Conservation (phyloP, 1,140 invertebrate genomes). For the Caerostris extrusa region DNA sequence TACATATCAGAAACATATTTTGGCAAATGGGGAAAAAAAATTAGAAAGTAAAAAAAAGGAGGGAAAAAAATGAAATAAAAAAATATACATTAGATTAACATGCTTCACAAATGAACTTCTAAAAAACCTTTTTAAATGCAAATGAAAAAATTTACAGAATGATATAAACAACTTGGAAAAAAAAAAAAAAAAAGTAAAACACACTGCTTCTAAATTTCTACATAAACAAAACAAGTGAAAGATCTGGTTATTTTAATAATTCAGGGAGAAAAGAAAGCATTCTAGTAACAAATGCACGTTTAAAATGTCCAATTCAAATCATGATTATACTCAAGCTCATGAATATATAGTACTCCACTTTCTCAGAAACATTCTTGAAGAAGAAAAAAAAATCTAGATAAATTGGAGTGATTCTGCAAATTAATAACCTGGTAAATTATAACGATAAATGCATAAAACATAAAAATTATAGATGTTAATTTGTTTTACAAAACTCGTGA, state of each 20-base stretch:
- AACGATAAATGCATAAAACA: conserved; percentile 22
- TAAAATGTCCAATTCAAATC: conserved; percentile 48
- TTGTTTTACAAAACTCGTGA: neutral
- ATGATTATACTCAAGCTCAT: conserved; percentile 73
- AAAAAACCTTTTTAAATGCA: conserved; percentile 7
- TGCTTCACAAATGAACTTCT: conserved; percentile 51
- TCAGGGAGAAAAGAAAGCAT: conserved; percentile 29
- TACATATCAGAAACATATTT: conserved; percentile 1
- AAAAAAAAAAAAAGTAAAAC: conserved; percentile 21
- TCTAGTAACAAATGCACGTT: conserved; percentile 13
- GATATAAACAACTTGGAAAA: conserved; percentile 54
- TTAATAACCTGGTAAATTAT: conserved; percentile 9
- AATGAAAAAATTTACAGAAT: conserved; percentile 77
- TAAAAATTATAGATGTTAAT: neutral
- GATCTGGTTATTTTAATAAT: conserved; percentile 11
- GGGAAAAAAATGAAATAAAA: conserved; percentile 58
- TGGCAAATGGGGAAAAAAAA: neutral
- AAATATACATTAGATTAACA: conserved; percentile 61
- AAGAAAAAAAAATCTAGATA: conserved; percentile 43
- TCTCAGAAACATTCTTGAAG: conserved; percentile 2
- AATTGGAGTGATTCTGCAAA: conserved; percentile 28
- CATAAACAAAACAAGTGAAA: conserved; percentile 28
- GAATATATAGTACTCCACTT: conserved; percentile 58
- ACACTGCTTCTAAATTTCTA: conserved; percentile 13
- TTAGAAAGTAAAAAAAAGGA: conserved; percentile 16